phyloP scores from a whole-genome alignment of 2,113 vertebrate species.

The Alethe castanea region DNA sequence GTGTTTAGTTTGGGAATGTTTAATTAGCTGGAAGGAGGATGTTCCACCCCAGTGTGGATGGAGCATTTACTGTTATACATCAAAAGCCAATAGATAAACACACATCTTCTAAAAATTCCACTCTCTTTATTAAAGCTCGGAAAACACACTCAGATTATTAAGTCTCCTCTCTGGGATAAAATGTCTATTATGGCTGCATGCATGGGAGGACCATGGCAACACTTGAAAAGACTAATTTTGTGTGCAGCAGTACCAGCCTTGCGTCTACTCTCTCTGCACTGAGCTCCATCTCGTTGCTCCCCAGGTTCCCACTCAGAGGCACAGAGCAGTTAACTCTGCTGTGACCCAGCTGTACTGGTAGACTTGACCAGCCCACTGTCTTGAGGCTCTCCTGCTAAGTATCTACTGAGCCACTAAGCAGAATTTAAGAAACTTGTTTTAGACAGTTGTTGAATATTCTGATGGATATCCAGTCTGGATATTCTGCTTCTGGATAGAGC shows the following conservation, averaged over 20 bases:
- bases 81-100: background rate
- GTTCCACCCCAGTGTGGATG: accelerated
- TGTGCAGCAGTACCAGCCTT: background rate
- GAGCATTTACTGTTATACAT: background rate
- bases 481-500: slow-evolving; percentile 13
- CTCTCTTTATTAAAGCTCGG: background rate
- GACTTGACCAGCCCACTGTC: background rate
- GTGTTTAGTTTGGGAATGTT: background rate
- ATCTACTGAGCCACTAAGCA: background rate
- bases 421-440: background rate
- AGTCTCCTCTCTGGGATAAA: background rate
- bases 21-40: background rate
- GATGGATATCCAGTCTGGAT: background rate
- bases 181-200: background rate
- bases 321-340: background rate
- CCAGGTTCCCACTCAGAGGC: background rate
- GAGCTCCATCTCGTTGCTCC: background rate
- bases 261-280: background rate
- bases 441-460: slow-evolving; percentile 6
- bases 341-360: background rate
- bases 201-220: background rate
- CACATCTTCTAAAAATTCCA: background rate
- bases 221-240: background rate
- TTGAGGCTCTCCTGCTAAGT: background rate
- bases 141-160: background rate